These are phyloP conservation scores for Drosophila burlai DNA, from an alignment of 1,140 invertebrate genomes.

Conservation along the genomic window DNA sequence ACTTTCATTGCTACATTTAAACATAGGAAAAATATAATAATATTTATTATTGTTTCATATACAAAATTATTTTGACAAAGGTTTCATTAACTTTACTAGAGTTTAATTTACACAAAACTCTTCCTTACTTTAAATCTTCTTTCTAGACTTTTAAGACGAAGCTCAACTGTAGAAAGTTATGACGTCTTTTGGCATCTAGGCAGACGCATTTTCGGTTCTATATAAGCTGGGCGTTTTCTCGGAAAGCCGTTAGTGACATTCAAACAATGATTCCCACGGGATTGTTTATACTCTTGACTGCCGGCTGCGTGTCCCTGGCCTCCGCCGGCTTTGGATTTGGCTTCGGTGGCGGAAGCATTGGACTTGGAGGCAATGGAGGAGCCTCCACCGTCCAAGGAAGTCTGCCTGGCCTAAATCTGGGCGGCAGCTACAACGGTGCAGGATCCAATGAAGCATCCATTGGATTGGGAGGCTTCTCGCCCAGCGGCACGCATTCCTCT, in stretches of 20 bases:
- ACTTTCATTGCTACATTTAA: neutral
- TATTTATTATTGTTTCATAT: neutral
- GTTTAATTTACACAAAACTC: no score
- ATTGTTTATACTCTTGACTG: constrained; percentile 21
- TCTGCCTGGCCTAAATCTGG: constrained; percentile 14
- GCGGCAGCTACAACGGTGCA: constrained; percentile 16
- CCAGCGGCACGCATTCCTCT: neutral
- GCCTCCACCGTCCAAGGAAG: constrained; percentile 9
- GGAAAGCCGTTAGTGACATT: constrained; percentile 34
- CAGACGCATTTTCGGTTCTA: constrained; percentile 22
- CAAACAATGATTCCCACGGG: constrained; percentile 36
- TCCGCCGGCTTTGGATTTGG: constrained; percentile 38
- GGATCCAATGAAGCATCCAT: constrained; percentile 12
- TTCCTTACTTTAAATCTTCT: neutral
- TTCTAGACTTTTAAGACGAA: neutral
- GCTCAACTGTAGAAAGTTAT: constrained; percentile 6
- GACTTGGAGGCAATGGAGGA: constrained; percentile 8
- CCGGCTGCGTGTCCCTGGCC: constrained; percentile 19
- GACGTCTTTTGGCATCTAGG: constrained; percentile 9
- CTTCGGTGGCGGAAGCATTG: constrained; percentile 14
- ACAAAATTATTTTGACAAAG: no score
- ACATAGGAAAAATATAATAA: neutral
- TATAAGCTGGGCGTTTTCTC: constrained; percentile 27
- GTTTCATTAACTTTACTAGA: neutral
- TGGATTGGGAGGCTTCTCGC: constrained; percentile 4